phyloP scores from a whole-genome alignment of 2,888 invertebrate species.

The Heliconius cydno region DNA sequence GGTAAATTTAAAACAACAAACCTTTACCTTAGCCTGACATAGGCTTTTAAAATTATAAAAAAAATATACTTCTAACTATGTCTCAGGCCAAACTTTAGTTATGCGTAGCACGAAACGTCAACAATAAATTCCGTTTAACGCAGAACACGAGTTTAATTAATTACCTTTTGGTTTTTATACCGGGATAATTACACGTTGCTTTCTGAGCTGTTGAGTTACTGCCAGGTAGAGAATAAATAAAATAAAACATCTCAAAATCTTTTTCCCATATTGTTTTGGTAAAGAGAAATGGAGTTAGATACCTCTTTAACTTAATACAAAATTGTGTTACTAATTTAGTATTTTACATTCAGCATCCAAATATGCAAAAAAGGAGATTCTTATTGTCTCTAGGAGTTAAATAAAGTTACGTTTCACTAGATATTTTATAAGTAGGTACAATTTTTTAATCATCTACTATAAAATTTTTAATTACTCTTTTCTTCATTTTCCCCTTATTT shows the following conservation, averaged over 20 bases:
- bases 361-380: too few species aligned
- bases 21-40: neutral
- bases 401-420: too few species aligned
- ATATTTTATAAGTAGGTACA: too few species aligned
- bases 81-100: neutral
- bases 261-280: neutral
- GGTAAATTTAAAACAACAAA: neutral
- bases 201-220: slow-evolving; percentile 53
- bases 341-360: neutral
- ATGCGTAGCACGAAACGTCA: slow-evolving; percentile 64
- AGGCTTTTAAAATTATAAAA: neutral
- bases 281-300: too few species aligned
- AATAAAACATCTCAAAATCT: too few species aligned
- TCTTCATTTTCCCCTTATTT: neutral
- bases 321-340: too few species aligned
- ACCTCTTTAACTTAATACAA: too few species aligned
- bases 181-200: slow-evolving; percentile 74
- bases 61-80: neutral
- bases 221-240: neutral
- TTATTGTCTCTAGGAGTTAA: too few species aligned
- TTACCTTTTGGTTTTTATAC: slow-evolving; percentile 75
- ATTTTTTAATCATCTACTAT: too few species aligned
- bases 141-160: slow-evolving; percentile 63
- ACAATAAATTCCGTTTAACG: slow-evolving; percentile 77
- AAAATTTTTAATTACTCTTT: too few species aligned